phyloP scores from a whole-genome alignment of 2,888 invertebrate genomes.

The Rhagonycha lutea region DNA sequence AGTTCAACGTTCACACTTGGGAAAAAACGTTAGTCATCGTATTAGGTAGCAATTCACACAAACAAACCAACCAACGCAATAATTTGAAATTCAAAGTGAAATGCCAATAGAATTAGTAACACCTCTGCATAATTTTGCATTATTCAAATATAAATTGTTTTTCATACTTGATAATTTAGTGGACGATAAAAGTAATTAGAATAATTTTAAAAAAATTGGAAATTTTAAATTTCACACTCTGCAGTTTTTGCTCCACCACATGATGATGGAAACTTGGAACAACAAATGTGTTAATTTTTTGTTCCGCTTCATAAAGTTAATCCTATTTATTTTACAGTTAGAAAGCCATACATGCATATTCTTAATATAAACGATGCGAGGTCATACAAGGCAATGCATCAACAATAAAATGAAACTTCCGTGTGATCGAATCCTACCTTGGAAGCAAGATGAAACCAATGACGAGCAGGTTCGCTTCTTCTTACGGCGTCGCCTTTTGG shows the following conservation, averaged over 20 bases:
- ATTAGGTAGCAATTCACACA: neutral
- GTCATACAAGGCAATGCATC: neutral
- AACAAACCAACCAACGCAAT: neutral
- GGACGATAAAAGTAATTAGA: neutral
- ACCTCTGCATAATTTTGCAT: neutral
- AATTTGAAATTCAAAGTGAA: neutral
- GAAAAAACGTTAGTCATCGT: neutral
- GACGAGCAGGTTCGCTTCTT: conserved; percentile 90
- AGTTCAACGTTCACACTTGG: neutral
- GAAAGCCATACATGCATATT: neutral
- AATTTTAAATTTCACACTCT: neutral
- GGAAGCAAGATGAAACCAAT: conserved; percentile 87
- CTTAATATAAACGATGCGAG: neutral
- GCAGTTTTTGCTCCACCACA: neutral
- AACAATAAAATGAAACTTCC: neutral
- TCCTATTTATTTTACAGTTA: conserved; percentile 4
- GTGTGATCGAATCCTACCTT: conserved; percentile 62
- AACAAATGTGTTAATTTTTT: neutral
- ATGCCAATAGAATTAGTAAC: neutral
- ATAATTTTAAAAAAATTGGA: neutral
- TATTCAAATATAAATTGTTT: neutral
- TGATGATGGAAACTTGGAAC: neutral
- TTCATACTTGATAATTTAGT: neutral
- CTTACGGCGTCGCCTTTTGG: conserved; percentile 83
- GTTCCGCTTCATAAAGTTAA: neutral